A percentile compares a stretch with the other conserved stretches of the same genome.
These are phyloP conservation scores for Pachliopta kotzebuea DNA, from an alignment of 2,888 invertebrate genomes.

Conservation along the genomic window DNA sequence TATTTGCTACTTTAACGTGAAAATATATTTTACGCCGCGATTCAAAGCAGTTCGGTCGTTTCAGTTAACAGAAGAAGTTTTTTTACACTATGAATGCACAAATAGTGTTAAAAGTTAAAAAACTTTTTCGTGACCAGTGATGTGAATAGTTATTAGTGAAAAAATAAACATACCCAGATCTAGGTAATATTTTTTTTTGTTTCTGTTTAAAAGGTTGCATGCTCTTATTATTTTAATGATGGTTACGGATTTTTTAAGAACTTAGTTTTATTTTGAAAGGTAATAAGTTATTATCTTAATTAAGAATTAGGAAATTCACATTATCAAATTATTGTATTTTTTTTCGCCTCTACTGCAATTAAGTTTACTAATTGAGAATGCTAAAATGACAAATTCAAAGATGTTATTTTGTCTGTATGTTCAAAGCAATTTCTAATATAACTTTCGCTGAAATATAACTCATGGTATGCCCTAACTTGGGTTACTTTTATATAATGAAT, in stretches of 20 bases:
- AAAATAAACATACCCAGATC: constrained; percentile 2
- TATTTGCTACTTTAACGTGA: constrained; percentile 13
- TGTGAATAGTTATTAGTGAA: constrained; percentile 5
- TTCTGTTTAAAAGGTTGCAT: neutral
- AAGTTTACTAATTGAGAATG: too few relatives aligned
- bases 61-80: constrained; percentile 9
- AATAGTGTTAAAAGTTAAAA: constrained; percentile 8
- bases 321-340: too few relatives aligned
- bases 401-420: too few relatives aligned
- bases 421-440: too few relatives aligned
- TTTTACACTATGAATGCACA: constrained; percentile 4
- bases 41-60: constrained; percentile 21
- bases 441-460: too few relatives aligned
- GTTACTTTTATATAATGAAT: too few relatives aligned
- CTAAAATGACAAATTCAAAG: neutral
- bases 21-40: constrained; percentile 13
- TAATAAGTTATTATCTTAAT: too few relatives aligned
- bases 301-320: too few relatives aligned
- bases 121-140: constrained; percentile 10
- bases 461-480: too few relatives aligned
- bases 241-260: neutral
- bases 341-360: too few relatives aligned
- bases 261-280: too few relatives aligned
- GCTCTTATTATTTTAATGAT: neutral
- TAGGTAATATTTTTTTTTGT: constrained; percentile 15